Percentiles rank a stretch among this genome's conserved stretches.
Conservation (phyloP, 2,113 vertebrate genomes). For the Girardinichthys multiradiatus region DNA sequence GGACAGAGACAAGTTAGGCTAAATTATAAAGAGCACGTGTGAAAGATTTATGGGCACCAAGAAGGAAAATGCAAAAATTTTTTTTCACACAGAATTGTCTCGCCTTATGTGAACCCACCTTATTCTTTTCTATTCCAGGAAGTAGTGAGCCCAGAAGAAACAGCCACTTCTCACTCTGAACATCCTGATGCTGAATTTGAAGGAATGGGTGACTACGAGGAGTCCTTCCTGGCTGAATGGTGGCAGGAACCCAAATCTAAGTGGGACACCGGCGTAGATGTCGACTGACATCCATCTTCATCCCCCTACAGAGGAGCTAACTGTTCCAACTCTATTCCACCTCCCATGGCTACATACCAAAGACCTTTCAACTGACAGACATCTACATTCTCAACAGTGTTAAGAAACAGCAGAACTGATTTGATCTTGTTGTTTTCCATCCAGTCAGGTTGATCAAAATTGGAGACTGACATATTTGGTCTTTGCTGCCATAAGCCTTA, state of each 20-base stretch:
- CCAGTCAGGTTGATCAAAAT: conserved; percentile 37
- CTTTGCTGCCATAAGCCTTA: conserved; percentile 51
- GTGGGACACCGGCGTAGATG: conserved; percentile 85
- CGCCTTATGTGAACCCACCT: not conserved
- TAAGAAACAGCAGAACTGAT: conserved; percentile 15
- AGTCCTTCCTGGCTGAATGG: conserved; percentile 89
- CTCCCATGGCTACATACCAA: conserved; percentile 12
- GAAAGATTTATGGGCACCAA: conserved; percentile 32
- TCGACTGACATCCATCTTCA: conserved; percentile 48
- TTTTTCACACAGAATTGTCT: not conserved
- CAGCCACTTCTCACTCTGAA: not conserved
- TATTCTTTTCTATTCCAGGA: conserved; percentile 52
- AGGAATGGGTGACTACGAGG: conserved; percentile 93
- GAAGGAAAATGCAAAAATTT: not conserved
- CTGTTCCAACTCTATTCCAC: not conserved
- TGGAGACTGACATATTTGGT: conserved; percentile 43
- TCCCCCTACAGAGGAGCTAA: not conserved
- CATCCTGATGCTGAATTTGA: conserved; percentile 89
- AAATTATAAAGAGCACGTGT: conserved; percentile 33
- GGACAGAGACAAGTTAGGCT: not conserved
- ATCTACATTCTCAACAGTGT: conserved; percentile 16
- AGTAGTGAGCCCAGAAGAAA: conserved; percentile 72
- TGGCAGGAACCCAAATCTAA: conserved; percentile 96
- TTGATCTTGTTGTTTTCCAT: not conserved
- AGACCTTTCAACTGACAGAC: conserved; percentile 26